Conservation (phyloP, 1,140 invertebrate species). For the Bombus fervidus region DNA sequence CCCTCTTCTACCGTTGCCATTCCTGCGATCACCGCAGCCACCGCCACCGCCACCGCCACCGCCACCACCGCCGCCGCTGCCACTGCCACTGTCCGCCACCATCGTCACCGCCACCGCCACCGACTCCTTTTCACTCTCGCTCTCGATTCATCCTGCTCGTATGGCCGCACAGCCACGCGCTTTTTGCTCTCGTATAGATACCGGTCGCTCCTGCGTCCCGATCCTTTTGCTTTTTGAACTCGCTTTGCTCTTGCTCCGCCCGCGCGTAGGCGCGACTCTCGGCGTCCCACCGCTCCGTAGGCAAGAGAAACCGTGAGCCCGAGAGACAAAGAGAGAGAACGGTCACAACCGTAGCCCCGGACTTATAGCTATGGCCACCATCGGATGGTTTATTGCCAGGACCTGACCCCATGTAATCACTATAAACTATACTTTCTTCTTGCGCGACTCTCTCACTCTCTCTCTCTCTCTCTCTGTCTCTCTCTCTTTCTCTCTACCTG, state of each 20-base stretch:
- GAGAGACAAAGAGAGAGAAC: slow-evolving; percentile 51
- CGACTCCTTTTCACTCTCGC: slow-evolving; percentile 38
- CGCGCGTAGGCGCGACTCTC: slow-evolving; percentile 78
- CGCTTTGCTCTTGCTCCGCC: slow-evolving; percentile 78
- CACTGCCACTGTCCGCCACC: not conserved
- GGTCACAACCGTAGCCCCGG: slow-evolving; percentile 60
- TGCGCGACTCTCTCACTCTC: slow-evolving; percentile 41
- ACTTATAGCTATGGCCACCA: slow-evolving; percentile 77
- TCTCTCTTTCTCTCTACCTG: not conserved
- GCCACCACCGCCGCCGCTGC: not conserved
- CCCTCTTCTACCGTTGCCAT: slow-evolving; percentile 12
- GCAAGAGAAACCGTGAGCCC: slow-evolving; percentile 21
- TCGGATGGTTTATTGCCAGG: slow-evolving; percentile 80
- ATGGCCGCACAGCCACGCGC: slow-evolving; percentile 60
- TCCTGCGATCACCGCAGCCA: not conserved
- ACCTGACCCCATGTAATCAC: slow-evolving; percentile 83
- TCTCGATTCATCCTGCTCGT: slow-evolving; percentile 45
- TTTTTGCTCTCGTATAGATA: slow-evolving; percentile 70
- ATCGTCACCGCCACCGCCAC: slow-evolving; percentile 1
- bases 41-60: slow-evolving; percentile 4
- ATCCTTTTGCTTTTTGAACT: slow-evolving; percentile 80
- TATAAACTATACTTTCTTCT: slow-evolving; percentile 82
- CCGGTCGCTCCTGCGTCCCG: slow-evolving; percentile 64
- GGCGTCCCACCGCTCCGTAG: slow-evolving; percentile 27
- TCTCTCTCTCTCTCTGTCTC: slow-evolving; percentile 23